These are phyloP conservation scores for Drosophila seguyi DNA, from an alignment of 1,140 invertebrate species.

Conservation along the genomic window DNA sequence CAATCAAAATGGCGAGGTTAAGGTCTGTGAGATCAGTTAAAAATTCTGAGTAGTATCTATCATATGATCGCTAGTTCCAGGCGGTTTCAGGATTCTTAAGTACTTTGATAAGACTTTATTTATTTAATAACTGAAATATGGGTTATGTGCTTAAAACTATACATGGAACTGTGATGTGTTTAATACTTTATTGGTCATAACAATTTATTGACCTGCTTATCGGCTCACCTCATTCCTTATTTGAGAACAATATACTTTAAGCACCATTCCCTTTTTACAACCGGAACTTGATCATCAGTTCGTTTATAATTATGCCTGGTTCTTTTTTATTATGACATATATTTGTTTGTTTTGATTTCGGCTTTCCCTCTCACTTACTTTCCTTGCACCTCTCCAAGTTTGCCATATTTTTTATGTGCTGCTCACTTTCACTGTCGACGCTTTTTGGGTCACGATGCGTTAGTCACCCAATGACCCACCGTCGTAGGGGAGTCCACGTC, in stretches of 20 bases:
- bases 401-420: constrained; percentile 23
- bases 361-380: constrained; percentile 49
- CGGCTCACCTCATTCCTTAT: constrained; percentile 2
- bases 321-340: constrained; percentile 25
- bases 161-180: not conserved
- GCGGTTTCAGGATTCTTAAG: not conserved
- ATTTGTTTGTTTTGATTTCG: constrained; percentile 33
- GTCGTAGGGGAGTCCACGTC: constrained; percentile 13
- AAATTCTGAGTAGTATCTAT: not conserved
- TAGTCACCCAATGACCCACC: constrained; percentile 28
- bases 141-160: not conserved
- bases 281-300: constrained; percentile 20
- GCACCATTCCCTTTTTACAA: constrained; percentile 1
- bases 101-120: not conserved
- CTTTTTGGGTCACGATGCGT: constrained; percentile 59
- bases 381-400: constrained; percentile 29
- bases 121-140: not conserved
- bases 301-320: constrained; percentile 11
- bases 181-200: not conserved
- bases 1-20: constrained; percentile 2
- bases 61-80: not conserved
- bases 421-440: constrained; percentile 62
- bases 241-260: constrained; percentile 6
- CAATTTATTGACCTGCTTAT: constrained; percentile 25
- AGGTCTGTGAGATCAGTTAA: not conserved